phyloP scores from a whole-genome alignment of 2,797 vertebrate species.

The Phylloscopus collybita region DNA sequence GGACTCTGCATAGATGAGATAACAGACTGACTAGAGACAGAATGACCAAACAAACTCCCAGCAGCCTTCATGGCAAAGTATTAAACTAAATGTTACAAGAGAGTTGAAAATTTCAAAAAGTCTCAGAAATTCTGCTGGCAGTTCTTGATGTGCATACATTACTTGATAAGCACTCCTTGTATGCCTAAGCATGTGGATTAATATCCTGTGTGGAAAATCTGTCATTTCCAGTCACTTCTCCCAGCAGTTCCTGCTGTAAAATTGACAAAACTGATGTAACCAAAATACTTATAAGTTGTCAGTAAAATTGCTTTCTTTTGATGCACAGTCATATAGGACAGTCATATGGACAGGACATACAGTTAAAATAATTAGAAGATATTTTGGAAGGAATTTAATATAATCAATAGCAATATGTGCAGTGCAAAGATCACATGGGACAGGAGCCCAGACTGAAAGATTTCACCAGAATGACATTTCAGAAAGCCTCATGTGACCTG shows the following conservation, averaged over 20 bases:
- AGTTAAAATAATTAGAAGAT: neutral
- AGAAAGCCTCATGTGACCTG: neutral
- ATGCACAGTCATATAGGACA: neutral
- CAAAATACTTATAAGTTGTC: neutral
- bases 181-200: neutral
- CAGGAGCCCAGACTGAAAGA: neutral
- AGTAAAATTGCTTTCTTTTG: neutral
- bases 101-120: neutral
- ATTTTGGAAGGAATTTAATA: neutral
- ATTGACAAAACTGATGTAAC: neutral
- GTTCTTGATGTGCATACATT: neutral
- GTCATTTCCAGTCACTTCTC: slow-evolving; percentile 29
- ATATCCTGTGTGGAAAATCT: neutral
- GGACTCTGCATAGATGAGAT: neutral
- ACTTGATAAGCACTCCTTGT: neutral
- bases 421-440: neutral
- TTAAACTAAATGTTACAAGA: neutral
- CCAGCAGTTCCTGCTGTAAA: neutral
- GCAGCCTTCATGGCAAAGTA: neutral
- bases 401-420: neutral
- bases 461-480: neutral
- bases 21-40: neutral
- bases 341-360: neutral
- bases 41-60: neutral
- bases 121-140: slow-evolving; percentile 17